Conservation (phyloP, 1,140 invertebrate species). For the Sycophaga agraensis region DNA sequence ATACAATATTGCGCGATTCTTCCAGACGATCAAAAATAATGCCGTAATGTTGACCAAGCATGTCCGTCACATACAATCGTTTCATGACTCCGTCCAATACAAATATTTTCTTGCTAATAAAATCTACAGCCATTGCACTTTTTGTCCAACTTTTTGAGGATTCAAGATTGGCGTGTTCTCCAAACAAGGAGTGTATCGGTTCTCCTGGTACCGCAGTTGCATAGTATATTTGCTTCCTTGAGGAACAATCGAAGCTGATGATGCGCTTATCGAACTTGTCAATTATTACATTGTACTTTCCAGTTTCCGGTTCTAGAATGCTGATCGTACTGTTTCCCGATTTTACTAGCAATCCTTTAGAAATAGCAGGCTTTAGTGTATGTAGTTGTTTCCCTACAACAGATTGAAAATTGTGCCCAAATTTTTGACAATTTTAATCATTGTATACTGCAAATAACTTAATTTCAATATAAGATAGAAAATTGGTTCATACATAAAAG, state of each 20-base stretch:
- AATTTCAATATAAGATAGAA: too few species aligned
- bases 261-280: too few species aligned
- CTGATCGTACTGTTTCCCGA: too few species aligned
- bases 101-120: neutral
- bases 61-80: neutral
- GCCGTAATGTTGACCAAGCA: neutral
- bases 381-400: too few species aligned
- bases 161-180: neutral
- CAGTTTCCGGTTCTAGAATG: too few species aligned
- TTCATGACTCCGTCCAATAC: neutral
- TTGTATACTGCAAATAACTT: too few species aligned
- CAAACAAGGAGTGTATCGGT: neutral
- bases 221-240: neutral
- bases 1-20: neutral
- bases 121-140: neutral
- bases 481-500: too few species aligned
- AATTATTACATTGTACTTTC: too few species aligned
- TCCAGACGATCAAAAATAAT: neutral
- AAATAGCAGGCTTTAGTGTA: too few species aligned
- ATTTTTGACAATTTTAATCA: too few species aligned
- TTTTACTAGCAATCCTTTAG: too few species aligned
- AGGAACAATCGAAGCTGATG: neutral
- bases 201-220: neutral
- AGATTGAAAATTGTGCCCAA: too few species aligned
- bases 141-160: neutral